Base-by-base conservation (phyloP, 2,113 vertebrate species). In the Bucco capensis region DNA sequence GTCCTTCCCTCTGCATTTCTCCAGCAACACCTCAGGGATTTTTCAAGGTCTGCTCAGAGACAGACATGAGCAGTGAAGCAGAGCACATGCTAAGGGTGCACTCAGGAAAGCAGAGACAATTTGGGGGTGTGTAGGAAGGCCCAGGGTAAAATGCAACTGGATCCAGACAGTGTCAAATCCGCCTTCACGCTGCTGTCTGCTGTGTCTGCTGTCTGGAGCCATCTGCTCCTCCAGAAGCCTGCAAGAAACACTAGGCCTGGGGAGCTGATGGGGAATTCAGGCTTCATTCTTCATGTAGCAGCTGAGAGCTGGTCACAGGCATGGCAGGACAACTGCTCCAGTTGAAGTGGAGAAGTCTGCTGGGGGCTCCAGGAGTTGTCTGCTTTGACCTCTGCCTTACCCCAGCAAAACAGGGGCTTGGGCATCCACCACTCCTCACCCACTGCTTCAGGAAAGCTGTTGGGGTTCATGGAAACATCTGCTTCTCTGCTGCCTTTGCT, bases 141-240 rank as follows among this genome's bases (percentile, higher is more conserved):
- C 64, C 67, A 61, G 84, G 24, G 70, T 81, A 64, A 86, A 80
- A 86, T 14, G 11, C 86, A 92, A 21, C 89, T 91, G 91, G 86
- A 88, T 91, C 86, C 25, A 77, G 74, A 44, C n/a, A 61, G 83
- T 10, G 3, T 66, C 69, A 90, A 81, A 80, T 66, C 77, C 16
- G 13, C 88, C 86, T 67, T 83, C 22, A 4, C 24, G 16, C 53
- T 60, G 62, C 18, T 75, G 82, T 71, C 88, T 90, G 84, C 88
- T 60, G 53, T 85, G 88, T 83, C 88, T 93, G 83, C 83, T 66
- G 46, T 50, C 76, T n/a, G n/a, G n/a, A 88, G 72, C 69, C 11
- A 27, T 50, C 86, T 90, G 88, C 80, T 90, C 70, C 64, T 64
- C 70, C 81, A 66, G 87, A 38, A 42, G 92, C 33, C 80, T 51